phyloP scores from a whole-genome alignment of 2,113 vertebrate genomes.

The Tylochromis polylepis region DNA sequence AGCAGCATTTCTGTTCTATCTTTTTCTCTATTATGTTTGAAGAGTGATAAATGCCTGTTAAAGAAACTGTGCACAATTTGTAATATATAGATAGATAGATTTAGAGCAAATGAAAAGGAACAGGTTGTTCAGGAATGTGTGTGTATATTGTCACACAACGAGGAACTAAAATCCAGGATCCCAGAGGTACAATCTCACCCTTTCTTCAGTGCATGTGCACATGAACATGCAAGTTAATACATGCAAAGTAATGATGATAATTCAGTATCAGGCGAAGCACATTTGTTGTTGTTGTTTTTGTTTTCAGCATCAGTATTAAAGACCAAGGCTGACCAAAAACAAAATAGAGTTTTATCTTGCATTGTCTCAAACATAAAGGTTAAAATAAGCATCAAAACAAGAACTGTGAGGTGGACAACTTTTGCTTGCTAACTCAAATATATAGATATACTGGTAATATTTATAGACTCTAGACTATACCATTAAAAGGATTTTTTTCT shows the following conservation, averaged over 20 bases:
- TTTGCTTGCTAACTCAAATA: background rate
- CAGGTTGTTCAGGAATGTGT: background rate
- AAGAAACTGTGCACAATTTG: background rate
- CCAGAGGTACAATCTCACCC: background rate
- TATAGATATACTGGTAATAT: background rate
- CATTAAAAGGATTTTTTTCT: background rate
- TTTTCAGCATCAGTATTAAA: background rate
- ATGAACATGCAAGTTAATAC: background rate
- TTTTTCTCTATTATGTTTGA: background rate
- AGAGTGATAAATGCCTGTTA: background rate
- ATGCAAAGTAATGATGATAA: background rate
- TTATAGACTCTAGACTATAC: background rate
- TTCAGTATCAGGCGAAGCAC: background rate
- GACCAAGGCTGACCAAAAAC: background rate
- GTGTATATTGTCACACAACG: background rate
- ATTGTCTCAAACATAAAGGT: background rate
- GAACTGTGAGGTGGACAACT: background rate
- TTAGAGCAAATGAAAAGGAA: too few species aligned
- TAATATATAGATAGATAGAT: background rate
- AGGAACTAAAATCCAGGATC: background rate
- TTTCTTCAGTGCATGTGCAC: background rate
- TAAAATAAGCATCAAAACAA: background rate
- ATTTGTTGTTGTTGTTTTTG: background rate
- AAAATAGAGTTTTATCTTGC: background rate
- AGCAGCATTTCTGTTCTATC: background rate